A percentile compares a stretch with the other conserved stretches of the same genome.
Conservation (phyloP, 2,113 vertebrate species). For the Xyliphius kryptos region DNA sequence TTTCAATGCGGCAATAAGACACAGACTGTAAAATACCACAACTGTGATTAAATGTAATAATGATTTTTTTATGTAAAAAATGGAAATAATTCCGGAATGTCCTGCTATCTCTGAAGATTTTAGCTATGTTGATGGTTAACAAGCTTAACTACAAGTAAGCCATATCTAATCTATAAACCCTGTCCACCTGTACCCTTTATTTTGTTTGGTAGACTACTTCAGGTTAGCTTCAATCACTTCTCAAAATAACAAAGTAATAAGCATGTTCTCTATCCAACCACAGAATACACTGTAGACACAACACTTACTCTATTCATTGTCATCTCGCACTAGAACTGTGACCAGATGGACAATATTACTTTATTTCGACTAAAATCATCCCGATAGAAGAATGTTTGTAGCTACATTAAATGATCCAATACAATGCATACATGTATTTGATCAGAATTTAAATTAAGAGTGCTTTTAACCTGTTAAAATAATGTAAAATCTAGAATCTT, state of each 20-base stretch:
- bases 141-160: background rate
- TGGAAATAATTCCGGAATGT: background rate
- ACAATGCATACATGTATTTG: too few species aligned
- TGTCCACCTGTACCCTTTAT: background rate
- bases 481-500: too few species aligned
- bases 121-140: background rate
- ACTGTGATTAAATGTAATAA: background rate
- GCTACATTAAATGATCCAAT: too few species aligned
- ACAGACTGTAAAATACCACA: background rate
- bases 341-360: too few species aligned
- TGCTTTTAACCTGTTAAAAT: too few species aligned
- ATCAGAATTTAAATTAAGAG: too few species aligned
- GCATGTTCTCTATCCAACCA: background rate
- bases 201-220: background rate
- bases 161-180: background rate
- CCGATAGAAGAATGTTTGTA: too few species aligned
- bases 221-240: background rate
- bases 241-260: background rate
- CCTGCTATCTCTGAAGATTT: background rate
- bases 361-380: too few species aligned
- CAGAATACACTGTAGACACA: background rate
- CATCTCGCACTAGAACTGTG: too few species aligned
- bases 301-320: background rate
- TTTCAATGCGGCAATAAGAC: background rate
- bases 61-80: background rate